phyloP scores from a whole-genome alignment of 2,113 vertebrate species.

The Haemorhous mexicanus region DNA sequence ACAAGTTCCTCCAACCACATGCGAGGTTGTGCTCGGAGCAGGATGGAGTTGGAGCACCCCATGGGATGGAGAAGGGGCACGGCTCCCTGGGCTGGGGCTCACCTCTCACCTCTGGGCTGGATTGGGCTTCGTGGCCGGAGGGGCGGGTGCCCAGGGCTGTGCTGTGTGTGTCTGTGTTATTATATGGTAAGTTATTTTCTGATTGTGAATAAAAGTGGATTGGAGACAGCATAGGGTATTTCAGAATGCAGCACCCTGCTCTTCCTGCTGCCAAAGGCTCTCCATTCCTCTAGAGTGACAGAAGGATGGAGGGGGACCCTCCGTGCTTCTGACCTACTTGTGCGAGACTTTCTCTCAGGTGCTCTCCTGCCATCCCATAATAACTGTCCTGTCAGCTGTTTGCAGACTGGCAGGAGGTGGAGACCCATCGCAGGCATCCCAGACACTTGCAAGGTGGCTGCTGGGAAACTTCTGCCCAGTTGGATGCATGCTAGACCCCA shows the following conservation, averaged over 20 bases:
- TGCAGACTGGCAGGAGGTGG: neutral
- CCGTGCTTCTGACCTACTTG: neutral
- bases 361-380: neutral
- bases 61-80: neutral
- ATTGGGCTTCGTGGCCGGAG: neutral
- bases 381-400: neutral
- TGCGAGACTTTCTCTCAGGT: neutral
- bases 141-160: neutral
- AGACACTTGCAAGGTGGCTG: neutral
- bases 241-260: neutral
- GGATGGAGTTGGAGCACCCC: neutral
- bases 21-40: neutral
- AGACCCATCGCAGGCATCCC: rapidly evolving
- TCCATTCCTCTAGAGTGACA: neutral
- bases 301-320: neutral
- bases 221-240: neutral
- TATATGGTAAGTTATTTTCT: conserved; percentile 71
- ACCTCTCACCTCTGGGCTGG: neutral
- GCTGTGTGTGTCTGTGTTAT: conserved; percentile 43
- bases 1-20: neutral
- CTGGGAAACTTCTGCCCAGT: neutral
- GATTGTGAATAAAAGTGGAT: conserved; percentile 70
- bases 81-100: neutral
- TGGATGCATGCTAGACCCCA: neutral
- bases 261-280: neutral